Base-by-base conservation (phyloP, 53 echinoderm and acorn worm species). In the Luidia sarsii region DNA sequence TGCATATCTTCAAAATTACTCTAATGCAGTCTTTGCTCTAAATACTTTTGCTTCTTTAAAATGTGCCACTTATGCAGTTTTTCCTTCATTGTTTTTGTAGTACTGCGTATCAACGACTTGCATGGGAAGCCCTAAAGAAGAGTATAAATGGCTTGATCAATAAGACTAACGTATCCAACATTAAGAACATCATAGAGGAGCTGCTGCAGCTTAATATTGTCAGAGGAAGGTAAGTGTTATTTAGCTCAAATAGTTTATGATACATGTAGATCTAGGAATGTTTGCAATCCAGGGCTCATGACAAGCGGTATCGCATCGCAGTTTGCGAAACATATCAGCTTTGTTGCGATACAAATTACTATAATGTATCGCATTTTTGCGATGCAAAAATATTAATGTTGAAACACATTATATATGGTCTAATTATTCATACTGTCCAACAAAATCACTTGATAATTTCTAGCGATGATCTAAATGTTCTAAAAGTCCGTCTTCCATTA, bases 91-190 rank as follows among this genome's bases (percentile, higher is more conserved):
- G 34, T 70, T 24, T 19, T 33, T 62, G 39, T 85, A 97, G 97
- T 80, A 45, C 57, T 34, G 97, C 90, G 7, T 97, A 97, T 53
- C 97, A 97, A 71, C 87, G 97, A 36, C 91, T 97, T 11, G 85
- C 94, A 16, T 97, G 97, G 97, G 97, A 97, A 67, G 97, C 97
- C 1, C 46, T 97, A 32, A 97, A 97, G 89, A 97, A 97, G 86
- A 97, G 97, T 50, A 94, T 97, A 57, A 97, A 97, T 62, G 97
- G 97, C 79, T 74, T 97, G 65, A 88, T 97, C 27, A 97, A 97
- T 89, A 97, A 97, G 83, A 94, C 91, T 67, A 97, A 97, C 62
- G 83, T 91, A 25, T 85, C 94, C 30, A 97, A 97, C 63, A 89
- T 97, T 25, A 54, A 67, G 13, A 70, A 89, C 33, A 93, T 97